Percentiles rank a stretch among this genome's conserved stretches.
Conservation (phyloP, 1,140 invertebrate genomes). For the Orius insidiosus region DNA sequence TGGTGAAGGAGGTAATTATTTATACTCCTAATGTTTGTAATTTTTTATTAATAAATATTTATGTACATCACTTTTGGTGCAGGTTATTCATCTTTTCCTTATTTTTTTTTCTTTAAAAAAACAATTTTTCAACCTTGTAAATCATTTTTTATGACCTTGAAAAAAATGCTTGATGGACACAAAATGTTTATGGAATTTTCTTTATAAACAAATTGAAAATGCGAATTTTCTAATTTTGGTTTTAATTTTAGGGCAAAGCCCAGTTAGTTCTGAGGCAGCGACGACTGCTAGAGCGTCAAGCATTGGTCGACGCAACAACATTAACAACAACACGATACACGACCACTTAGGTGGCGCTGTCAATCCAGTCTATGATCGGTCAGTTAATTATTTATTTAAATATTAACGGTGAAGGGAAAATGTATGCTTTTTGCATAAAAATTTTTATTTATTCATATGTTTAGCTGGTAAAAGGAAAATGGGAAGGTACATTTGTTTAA, state of each 20-base stretch:
- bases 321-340: conserved; percentile 28
- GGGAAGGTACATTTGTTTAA: background rate
- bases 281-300: conserved; percentile 62
- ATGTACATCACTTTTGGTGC: no score
- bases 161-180: no score
- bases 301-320: conserved; percentile 35
- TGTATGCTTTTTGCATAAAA: no score
- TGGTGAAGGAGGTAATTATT: conserved; percentile 25
- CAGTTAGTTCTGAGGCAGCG: conserved; percentile 60
- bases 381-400: conserved; percentile 8
- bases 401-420: no score
- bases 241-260: conserved; percentile 44
- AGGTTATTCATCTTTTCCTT: background rate
- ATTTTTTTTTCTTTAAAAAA: background rate
- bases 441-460: no score
- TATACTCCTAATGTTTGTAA: background rate
- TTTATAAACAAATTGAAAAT: no score
- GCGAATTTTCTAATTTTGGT: background rate
- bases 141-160: no score
- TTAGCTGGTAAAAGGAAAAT: no score
- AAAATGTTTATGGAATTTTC: no score
- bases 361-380: conserved; percentile 40
- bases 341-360: conserved; percentile 22
- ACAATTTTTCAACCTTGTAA: no score
- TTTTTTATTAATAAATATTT: no score